Conservation (phyloP, 1,140 invertebrate species). For the Conopomorpha cramerella region DNA sequence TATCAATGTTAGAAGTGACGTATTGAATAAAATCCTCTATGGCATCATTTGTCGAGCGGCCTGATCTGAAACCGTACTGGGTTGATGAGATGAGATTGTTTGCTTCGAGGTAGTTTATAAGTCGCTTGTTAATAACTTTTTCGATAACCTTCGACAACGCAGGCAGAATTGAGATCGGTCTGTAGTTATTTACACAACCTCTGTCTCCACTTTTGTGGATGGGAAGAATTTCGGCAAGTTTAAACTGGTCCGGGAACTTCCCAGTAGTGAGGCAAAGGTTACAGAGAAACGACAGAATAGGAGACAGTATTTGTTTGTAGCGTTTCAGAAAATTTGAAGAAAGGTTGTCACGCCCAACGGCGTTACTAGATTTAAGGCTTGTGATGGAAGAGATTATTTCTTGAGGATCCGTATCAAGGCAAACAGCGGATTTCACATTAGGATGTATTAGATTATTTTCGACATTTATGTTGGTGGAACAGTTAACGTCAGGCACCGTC, state of each 20-base stretch:
- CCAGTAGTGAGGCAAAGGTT: conserved; percentile 6
- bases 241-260: conserved; percentile 6
- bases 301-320: conserved; percentile 1
- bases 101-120: conserved; percentile 1
- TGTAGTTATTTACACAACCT: conserved; percentile 6
- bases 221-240: conserved; percentile 6
- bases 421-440: not conserved
- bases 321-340: conserved; percentile 6
- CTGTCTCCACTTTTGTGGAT: conserved; percentile 8
- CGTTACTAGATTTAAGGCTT: not conserved
- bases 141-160: not conserved
- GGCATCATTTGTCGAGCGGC: too few species aligned
- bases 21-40: not conserved
- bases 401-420: not conserved
- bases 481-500: not conserved
- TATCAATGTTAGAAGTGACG: conserved; percentile 1
- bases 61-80: conserved; percentile 1
- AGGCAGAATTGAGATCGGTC: conserved; percentile 8
- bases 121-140: conserved; percentile 2
- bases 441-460: too few species aligned
- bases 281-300: conserved; percentile 5
- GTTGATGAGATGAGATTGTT: not conserved
- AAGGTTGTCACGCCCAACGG: conserved; percentile 4
- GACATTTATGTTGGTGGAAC: too few species aligned
- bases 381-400: not conserved